phyloP scores from a whole-genome alignment of 1,140 invertebrate species.

The Halesus radiatus region DNA sequence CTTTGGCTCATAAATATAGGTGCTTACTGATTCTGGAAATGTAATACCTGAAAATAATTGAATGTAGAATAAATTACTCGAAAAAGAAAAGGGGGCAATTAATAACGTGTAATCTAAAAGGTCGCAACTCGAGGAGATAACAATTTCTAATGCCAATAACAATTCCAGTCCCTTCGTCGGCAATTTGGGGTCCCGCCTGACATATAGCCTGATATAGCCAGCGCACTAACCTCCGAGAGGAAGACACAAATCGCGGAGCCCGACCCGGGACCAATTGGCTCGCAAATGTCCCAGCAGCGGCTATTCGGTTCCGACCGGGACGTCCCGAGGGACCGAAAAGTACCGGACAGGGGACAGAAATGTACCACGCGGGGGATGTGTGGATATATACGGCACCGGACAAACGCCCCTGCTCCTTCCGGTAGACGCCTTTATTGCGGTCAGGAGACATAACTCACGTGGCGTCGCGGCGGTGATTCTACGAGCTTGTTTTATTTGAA shows the following conservation, averaged over 20 bases:
- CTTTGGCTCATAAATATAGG: too few species aligned
- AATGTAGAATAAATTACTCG: too few species aligned
- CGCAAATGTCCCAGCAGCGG: conserved; percentile 10
- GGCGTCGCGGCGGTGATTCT: conserved; percentile 33
- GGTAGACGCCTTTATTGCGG: conserved; percentile 40
- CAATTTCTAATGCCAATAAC: conserved; percentile 23
- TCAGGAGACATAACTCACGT: conserved; percentile 33
- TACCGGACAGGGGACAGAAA: background rate
- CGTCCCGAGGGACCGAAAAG: too few species aligned
- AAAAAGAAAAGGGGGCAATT: conserved; percentile 8
- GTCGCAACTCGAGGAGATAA: background rate
- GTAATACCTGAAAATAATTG: too few species aligned
- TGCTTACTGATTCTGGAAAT: too few species aligned
- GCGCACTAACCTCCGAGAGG: conserved; percentile 32
- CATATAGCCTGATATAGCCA: conserved; percentile 26
- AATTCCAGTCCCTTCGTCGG: background rate
- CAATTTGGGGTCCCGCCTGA: conserved; percentile 21
- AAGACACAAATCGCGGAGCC: conserved; percentile 28
- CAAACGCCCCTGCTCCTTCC: conserved; percentile 26
- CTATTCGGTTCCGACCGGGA: too few species aligned
- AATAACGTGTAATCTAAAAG: background rate
- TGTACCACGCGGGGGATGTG: background rate
- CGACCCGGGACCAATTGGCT: conserved; percentile 8
- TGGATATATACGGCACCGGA: conserved; percentile 5
- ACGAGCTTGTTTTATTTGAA: conserved; percentile 8